Evolutionary conservation across 2,797 vertebrate genomes (phyloP).

Genomic region (Hapalemur alaotrensis): DNA sequence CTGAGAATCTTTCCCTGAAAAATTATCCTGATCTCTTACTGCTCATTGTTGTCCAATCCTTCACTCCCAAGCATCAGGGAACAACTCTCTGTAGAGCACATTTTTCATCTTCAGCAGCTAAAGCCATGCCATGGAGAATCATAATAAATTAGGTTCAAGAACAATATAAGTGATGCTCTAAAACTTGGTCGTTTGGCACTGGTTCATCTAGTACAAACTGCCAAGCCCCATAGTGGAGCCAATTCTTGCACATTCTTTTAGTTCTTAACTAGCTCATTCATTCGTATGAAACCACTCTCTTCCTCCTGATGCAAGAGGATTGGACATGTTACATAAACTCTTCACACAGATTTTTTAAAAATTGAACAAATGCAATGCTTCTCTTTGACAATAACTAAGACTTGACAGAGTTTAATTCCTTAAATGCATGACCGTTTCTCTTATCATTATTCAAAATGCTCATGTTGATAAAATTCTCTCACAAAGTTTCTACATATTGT

Average conservation of each 20-base stretch:
- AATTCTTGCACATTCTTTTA: not conserved
- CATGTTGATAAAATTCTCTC: not conserved
- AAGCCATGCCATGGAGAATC: conserved; percentile 60
- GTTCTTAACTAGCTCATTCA: not conserved
- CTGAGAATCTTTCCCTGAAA: not conserved
- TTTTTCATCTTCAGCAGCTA: conserved; percentile 57
- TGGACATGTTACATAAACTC: not conserved
- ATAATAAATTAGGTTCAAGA: conserved; percentile 51
- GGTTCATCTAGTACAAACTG: conserved; percentile 33
- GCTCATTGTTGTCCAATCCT: not conserved
- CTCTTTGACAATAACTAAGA: not conserved
- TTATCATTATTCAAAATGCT: not conserved
- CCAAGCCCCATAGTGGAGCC: not conserved
- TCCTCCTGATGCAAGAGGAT: not conserved
- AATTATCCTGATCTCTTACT: not conserved
- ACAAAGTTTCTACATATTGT: not conserved
- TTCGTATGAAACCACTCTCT: not conserved
- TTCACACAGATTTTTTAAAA: not conserved
- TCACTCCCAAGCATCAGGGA: not conserved
- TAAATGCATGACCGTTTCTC: not conserved
- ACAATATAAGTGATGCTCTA: conserved; percentile 12
- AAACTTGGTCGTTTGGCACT: not conserved
- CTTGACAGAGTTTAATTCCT: not conserved
- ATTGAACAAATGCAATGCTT: not conserved
- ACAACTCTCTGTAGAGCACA: not conserved